Conservation (phyloP, 2,113 vertebrate species). For the Philantomba maxwellii region DNA sequence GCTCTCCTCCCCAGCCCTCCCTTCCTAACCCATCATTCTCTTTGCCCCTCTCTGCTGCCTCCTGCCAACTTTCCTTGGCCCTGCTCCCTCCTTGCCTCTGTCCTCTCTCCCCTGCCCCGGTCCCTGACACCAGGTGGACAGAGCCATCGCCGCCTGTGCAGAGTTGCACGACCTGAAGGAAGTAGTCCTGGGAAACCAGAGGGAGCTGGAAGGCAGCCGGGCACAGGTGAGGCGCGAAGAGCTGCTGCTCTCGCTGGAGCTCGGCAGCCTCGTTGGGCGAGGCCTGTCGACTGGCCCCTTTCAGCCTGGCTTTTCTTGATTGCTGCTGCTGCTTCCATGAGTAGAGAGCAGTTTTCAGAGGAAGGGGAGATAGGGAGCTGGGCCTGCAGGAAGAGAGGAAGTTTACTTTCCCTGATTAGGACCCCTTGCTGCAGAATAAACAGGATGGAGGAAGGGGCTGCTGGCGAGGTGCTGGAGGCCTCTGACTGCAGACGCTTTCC, state of each 20-base stretch:
- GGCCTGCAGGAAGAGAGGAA: not conserved
- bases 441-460: conserved; percentile 42
- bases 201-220: conserved; percentile 85
- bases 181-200: conserved; percentile 88
- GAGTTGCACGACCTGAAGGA: conserved; percentile 96
- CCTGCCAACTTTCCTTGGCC: not conserved
- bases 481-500: not conserved
- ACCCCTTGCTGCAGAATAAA: conserved; percentile 32
- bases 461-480: not conserved
- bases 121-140: conserved; percentile 83
- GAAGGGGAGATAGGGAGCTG: not conserved
- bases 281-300: not conserved
- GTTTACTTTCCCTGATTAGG: conserved; percentile 37
- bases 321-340: not conserved
- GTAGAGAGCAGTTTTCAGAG: not conserved
- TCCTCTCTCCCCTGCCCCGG: not conserved
- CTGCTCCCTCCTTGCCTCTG: accelerated
- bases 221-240: conserved; percentile 80
- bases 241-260: accelerated
- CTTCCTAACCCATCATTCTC: not conserved
- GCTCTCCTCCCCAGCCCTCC: accelerated
- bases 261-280: accelerated
- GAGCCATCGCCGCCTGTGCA: conserved; percentile 85
- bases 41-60: not conserved
- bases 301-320: not conserved